Conservation (phyloP, 53 echinoderm and acorn worm genomes). For the Crossaster papposus region DNA sequence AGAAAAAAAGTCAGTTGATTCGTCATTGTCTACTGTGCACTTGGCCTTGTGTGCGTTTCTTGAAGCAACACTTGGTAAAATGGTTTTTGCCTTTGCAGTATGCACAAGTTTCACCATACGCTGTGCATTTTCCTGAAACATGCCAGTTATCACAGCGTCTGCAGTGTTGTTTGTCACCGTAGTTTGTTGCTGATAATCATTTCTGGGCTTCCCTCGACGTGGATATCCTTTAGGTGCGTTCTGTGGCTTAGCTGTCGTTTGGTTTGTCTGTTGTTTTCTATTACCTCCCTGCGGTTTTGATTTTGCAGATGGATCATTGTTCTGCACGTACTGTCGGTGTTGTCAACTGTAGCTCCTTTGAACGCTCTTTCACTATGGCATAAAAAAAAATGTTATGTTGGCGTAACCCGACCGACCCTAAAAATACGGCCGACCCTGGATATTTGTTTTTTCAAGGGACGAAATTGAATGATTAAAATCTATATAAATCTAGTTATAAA, state of each 20-base stretch:
- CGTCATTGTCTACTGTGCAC: conserved; percentile 7
- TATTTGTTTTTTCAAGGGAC: too few species aligned
- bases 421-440: too few species aligned
- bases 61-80: conserved; percentile 35
- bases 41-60: conserved; percentile 4
- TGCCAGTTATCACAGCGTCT: conserved; percentile 29
- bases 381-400: too few species aligned
- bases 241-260: conserved; percentile 14
- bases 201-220: not conserved
- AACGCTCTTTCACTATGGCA: conserved; percentile 40
- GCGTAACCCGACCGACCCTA: too few species aligned
- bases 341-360: conserved; percentile 24
- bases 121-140: conserved; percentile 35
- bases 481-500: too few species aligned
- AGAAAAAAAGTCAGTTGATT: not conserved
- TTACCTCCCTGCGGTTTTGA: not conserved
- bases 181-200: conserved; percentile 4
- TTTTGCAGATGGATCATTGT: conserved; percentile 17
- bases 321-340: conserved; percentile 6
- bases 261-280: conserved; percentile 2
- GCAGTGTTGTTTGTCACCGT: conserved; percentile 22
- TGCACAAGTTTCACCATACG: conserved; percentile 31
- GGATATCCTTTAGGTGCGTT: conserved; percentile 5
- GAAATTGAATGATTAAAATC: too few species aligned
- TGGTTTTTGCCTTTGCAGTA: conserved; percentile 19